Base-by-base conservation (phyloP, 2,113 vertebrate genomes). In the Syrmaticus mikado region DNA sequence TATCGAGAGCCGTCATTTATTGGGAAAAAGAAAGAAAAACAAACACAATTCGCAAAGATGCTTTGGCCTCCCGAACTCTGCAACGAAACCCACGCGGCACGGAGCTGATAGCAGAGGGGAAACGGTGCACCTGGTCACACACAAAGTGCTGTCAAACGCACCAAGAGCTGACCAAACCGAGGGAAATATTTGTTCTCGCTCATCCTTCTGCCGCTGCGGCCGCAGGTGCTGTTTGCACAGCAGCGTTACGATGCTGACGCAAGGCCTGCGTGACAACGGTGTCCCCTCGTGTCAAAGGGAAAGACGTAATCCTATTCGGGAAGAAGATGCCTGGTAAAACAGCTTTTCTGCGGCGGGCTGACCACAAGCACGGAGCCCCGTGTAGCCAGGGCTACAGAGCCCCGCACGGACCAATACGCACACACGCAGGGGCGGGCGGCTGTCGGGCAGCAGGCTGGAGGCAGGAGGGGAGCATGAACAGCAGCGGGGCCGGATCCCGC, bases 181-280 rank as follows among this genome's bases (percentile, higher is more conserved):
- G 28, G 25, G 27, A 53, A 84, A 72, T 12, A 20, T 41, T 66
- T 83, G 19, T 81, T 19, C 27, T 82, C 21, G 53, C 78, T 62
- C 13, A 10, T 58, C 55, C 30, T 66, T 18, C 25, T 34, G 52
- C 24, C 9, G 13, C 61, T 66, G 68, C 1, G 0, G 50, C 28
- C 3, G 1, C 70, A 84, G 64, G 50, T 48, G 85, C 48, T 30
- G 62, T 4, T 30, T 5, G 12, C 28, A 73, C 46, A 88, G 76
- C 53, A 45, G 5, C 16, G 43, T 1, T 2, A 40, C 0, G 3
- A 46, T 30, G 28, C 57, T 2, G 1, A 17, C 0, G 5, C 15
- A 13, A 75, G 12, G 7, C 70, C 50, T 45, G n/a, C 8, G 48
- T 20, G 30, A 6, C 12, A 40, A n/a, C 0, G 12, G 17, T 13